phyloP scores from a whole-genome alignment of 2,888 invertebrate genomes.

The Lymantria dispar region DNA sequence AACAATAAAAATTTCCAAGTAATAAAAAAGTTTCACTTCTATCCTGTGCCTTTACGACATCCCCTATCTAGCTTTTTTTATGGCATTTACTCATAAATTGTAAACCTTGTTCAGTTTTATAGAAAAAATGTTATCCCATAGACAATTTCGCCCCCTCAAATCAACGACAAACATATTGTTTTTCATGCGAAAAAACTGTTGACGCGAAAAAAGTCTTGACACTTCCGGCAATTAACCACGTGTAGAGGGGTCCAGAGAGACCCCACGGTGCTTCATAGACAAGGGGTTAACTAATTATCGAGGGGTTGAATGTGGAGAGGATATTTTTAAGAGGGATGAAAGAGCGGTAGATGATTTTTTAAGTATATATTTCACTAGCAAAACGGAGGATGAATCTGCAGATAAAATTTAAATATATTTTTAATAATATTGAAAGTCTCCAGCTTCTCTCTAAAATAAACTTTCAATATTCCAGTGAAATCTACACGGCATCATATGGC shows the following conservation, averaged over 20 bases:
- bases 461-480: no score
- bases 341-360: neutral
- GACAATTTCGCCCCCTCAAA: neutral
- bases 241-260: constrained; percentile 23
- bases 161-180: constrained; percentile 1
- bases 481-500: no score
- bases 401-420: no score
- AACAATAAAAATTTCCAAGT: no score
- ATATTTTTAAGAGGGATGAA: neutral
- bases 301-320: constrained; percentile 6
- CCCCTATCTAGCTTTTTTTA: no score
- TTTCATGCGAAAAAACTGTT: constrained; percentile 24
- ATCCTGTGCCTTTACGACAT: no score
- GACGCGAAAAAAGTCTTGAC: constrained; percentile 27
- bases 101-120: neutral
- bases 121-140: neutral
- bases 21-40: no score
- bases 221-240: constrained; percentile 37
- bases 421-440: no score
- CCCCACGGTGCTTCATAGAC: constrained; percentile 18
- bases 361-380: no score
- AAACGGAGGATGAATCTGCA: no score
- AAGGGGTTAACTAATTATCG: constrained; percentile 53
- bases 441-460: no score
- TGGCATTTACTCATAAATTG: no score